Conservation (phyloP, 2,888 invertebrate genomes). For the Drosophila acutilabella region DNA sequence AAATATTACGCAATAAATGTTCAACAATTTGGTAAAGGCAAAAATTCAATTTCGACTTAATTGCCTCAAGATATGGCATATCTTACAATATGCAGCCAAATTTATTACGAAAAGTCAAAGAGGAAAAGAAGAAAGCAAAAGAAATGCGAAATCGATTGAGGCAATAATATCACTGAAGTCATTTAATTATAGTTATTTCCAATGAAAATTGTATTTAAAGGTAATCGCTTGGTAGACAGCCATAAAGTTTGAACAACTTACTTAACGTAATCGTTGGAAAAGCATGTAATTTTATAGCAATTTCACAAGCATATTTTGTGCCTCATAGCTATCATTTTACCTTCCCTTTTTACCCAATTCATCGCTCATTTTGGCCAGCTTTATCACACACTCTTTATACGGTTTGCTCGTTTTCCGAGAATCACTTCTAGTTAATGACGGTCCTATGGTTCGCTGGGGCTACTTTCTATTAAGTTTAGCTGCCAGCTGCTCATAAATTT, state of each 20-base stretch:
- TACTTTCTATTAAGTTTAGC: constrained; percentile 35
- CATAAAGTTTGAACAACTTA: constrained; percentile 16
- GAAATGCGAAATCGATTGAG: neutral
- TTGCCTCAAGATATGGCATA: neutral
- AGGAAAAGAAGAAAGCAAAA: neutral
- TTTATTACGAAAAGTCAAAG: constrained; percentile 11
- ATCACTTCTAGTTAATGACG: constrained; percentile 58
- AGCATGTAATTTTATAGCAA: constrained; percentile 53
- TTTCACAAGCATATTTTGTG: constrained; percentile 51
- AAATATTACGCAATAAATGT: constrained; percentile 41
- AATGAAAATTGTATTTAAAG: constrained; percentile 14
- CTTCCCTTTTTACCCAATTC: constrained; percentile 11
- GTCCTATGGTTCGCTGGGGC: constrained; percentile 20
- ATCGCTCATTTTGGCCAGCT: constrained; percentile 27
- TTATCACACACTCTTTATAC: constrained; percentile 8
- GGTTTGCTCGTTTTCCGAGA: constrained; percentile 43
- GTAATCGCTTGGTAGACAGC: neutral
- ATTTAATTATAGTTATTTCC: constrained; percentile 4
- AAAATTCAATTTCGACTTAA: constrained; percentile 16
- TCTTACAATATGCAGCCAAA: constrained; percentile 1
- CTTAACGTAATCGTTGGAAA: constrained; percentile 32
- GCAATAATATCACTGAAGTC: constrained; percentile 1
- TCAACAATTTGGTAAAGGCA: constrained; percentile 31
- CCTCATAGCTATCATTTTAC: constrained; percentile 39
- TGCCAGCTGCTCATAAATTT: constrained; percentile 59